Conservation (phyloP, 2,888 invertebrate genomes). For the Meiosimyza decipiens region DNA sequence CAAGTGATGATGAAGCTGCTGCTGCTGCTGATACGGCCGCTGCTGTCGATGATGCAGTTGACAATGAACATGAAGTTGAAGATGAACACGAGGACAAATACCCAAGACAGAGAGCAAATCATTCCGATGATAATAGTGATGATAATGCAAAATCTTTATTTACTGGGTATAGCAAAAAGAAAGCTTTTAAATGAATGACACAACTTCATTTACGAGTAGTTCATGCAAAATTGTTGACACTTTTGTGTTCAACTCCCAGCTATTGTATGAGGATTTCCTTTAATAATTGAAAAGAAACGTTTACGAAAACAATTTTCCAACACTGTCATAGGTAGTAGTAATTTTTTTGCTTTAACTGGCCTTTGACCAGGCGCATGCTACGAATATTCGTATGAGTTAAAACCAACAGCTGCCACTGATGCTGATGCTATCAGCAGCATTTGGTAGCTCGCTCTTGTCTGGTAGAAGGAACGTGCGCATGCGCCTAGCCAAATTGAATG, state of each 20-base stretch:
- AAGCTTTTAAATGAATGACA: slow-evolving; percentile 1
- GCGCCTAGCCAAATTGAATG: slow-evolving; percentile 14
- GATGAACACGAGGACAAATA: background rate
- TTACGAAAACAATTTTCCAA: background rate
- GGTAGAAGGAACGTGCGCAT: slow-evolving; percentile 22
- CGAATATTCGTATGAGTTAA: slow-evolving; percentile 6
- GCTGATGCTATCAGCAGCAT: slow-evolving; percentile 38
- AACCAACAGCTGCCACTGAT: slow-evolving; percentile 5
- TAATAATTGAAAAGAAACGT: background rate
- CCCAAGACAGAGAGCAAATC: background rate
- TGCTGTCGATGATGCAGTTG: slow-evolving; percentile 6
- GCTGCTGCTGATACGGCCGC: background rate
- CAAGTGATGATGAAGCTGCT: slow-evolving; percentile 18
- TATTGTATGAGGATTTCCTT: too few relatives aligned
- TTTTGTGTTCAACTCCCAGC: background rate
- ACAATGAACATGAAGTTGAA: slow-evolving; percentile 19
- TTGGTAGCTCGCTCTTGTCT: slow-evolving; percentile 15
- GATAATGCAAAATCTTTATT: slow-evolving; percentile 7
- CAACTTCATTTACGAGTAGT: slow-evolving; percentile 16
- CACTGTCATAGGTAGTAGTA: background rate
- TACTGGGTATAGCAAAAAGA: slow-evolving; percentile 5
- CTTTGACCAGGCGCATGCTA: slow-evolving; percentile 29
- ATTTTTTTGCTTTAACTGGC: background rate
- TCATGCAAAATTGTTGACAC: slow-evolving; percentile 25
- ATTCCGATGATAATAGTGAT: slow-evolving; percentile 12